Conservation (phyloP, 2,888 invertebrate species). For the Eupithecia centaureata region DNA sequence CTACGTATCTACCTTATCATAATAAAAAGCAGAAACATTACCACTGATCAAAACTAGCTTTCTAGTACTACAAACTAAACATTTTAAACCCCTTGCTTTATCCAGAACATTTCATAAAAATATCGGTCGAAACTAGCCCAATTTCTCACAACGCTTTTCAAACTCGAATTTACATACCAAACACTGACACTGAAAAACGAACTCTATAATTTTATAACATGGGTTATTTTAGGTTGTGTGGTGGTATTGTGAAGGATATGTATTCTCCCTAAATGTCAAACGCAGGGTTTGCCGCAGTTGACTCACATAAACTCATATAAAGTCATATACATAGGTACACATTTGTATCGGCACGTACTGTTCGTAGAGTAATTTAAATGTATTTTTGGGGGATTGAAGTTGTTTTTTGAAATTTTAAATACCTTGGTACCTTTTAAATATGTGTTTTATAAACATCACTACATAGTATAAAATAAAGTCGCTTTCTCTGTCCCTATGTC, state of each 20-base stretch:
- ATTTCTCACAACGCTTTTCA: conserved; percentile 12
- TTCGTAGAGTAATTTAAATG: background rate
- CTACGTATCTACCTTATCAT: too few species aligned
- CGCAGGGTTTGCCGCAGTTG: conserved; percentile 24
- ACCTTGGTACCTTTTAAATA: too few species aligned
- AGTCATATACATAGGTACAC: conserved; percentile 1
- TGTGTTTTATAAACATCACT: too few species aligned
- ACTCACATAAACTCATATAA: conserved; percentile 16
- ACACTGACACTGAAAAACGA: background rate
- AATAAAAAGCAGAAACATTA: too few species aligned
- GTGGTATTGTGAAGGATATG: conserved; percentile 4
- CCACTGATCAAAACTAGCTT: too few species aligned
- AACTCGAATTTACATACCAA: background rate
- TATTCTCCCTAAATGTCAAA: conserved; percentile 29
- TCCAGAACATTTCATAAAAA: too few species aligned
- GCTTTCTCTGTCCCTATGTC: too few species aligned
- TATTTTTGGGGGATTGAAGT: background rate
- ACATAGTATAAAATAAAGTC: too few species aligned
- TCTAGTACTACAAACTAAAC: too few species aligned
- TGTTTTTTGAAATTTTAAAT: too few species aligned
- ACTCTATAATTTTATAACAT: background rate
- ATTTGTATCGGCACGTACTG: conserved; percentile 9
- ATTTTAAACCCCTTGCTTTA: too few species aligned
- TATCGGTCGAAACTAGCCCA: background rate
- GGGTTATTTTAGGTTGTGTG: conserved; percentile 1